These are phyloP conservation scores for Paramacrobiotus metropolitanus DNA, from an alignment of 1,140 invertebrate genomes.

Conservation along the genomic window DNA sequence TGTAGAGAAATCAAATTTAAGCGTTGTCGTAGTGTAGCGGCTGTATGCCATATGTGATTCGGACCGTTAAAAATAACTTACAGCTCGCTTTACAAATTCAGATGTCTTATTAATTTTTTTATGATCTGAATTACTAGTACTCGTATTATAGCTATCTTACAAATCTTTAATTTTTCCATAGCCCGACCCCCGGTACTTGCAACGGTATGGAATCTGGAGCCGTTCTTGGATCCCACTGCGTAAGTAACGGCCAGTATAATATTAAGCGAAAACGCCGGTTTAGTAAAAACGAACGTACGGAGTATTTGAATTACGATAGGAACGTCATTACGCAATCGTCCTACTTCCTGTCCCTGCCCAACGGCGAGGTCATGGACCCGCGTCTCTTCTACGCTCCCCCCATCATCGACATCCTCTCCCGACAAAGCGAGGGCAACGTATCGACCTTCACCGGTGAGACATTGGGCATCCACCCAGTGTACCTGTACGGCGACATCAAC, in stretches of 20 bases:
- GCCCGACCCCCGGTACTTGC: neutral
- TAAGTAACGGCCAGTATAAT: neutral
- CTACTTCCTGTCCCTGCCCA: neutral
- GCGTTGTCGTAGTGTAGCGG: neutral
- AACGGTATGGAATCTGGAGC: neutral
- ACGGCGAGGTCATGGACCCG: neutral
- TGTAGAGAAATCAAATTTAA: neutral
- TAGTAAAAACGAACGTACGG: neutral
- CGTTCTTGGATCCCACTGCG: neutral
- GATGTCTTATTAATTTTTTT: no score
- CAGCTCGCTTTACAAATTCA: no score
- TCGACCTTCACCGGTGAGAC: neutral
- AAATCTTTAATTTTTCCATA: neutral
- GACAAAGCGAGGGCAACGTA: neutral
- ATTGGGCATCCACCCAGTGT: neutral
- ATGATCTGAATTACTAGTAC: no score
- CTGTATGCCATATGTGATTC: neutral
- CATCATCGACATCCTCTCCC: neutral
- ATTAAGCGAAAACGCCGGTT: no score
- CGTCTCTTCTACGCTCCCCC: neutral
- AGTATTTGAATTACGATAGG: neutral
- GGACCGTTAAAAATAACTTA: neutral
- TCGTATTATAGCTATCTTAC: neutral
- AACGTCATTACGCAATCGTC: neutral
- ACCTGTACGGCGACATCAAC: neutral